Conservation (phyloP, 1,140 invertebrate species). For the Megalopta genalis region DNA sequence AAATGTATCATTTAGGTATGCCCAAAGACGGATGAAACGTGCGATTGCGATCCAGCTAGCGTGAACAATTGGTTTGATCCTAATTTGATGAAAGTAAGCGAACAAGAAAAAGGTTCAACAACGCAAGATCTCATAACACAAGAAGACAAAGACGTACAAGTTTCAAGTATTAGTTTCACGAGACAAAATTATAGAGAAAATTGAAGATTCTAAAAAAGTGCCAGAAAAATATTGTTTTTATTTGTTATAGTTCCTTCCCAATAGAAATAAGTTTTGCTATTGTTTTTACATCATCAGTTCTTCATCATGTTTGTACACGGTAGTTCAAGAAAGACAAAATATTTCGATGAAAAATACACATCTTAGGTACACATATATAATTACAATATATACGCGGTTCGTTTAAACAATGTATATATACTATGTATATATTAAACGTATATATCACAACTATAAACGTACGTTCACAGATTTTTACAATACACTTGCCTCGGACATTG, state of each 20-base stretch:
- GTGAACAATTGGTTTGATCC: not conserved
- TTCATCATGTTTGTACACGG: not conserved
- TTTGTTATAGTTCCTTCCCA: conserved; percentile 11
- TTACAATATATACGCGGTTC: conserved; percentile 16
- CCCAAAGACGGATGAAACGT: not conserved
- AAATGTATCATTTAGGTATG: not conserved
- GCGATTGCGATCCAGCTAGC: no score
- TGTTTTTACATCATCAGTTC: conserved; percentile 1
- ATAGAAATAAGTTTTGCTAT: conserved; percentile 15
- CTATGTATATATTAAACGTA: conserved; percentile 5
- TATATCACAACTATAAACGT: not conserved
- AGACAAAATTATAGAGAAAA: not conserved
- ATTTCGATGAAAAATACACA: conserved; percentile 75
- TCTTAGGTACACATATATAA: conserved; percentile 60
- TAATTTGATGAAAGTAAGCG: not conserved
- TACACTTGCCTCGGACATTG: not conserved
- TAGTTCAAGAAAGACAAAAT: conserved; percentile 70
- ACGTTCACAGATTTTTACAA: conserved; percentile 11
- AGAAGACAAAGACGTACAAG: not conserved
- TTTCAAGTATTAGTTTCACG: not conserved
- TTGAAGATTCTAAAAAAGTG: not conserved
- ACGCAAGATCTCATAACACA: not conserved
- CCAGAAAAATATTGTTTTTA: not conserved
- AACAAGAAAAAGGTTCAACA: not conserved
- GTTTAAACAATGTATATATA: conserved; percentile 17